These are phyloP conservation scores for Drosophila jambulina DNA, from an alignment of 1,140 invertebrate genomes.

Conservation along the genomic window DNA sequence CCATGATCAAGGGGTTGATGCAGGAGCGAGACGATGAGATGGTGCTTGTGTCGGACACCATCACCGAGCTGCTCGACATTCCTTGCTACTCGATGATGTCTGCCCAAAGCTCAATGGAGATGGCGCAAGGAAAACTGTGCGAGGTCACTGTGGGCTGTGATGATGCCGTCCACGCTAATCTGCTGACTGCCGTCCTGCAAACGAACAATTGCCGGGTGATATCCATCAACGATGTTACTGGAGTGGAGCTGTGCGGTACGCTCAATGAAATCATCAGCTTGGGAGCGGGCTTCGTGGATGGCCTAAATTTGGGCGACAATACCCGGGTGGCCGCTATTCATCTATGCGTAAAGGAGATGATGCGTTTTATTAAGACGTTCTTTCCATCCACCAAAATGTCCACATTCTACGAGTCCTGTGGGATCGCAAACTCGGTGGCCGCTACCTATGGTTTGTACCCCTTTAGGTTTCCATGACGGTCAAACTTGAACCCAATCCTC, in stretches of 20 bases:
- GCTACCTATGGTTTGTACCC: slow-evolving; percentile 93
- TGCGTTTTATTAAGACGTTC: slow-evolving; percentile 95
- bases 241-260: slow-evolving; percentile 99
- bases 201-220: slow-evolving; percentile 97
- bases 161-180: slow-evolving; percentile 89
- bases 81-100: slow-evolving; percentile 98
- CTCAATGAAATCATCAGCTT: slow-evolving; percentile 99
- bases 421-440: slow-evolving; percentile 99
- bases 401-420: slow-evolving; percentile 99
- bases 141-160: slow-evolving; percentile 98
- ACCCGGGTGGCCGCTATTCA: slow-evolving; percentile 99
- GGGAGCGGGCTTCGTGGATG: slow-evolving; percentile 98
- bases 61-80: slow-evolving; percentile 88
- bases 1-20: slow-evolving; percentile 98
- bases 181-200: slow-evolving; percentile 95
- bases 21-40: slow-evolving; percentile 94
- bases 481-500: not conserved
- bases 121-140: slow-evolving; percentile 97
- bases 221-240: slow-evolving; percentile 96
- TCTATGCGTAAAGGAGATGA: slow-evolving; percentile 99
- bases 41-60: slow-evolving; percentile 96
- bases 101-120: slow-evolving; percentile 97
- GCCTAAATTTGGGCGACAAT: slow-evolving; percentile 96
- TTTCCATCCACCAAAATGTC: slow-evolving; percentile 92
- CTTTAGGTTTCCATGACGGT: not conserved